Evolutionary conservation across 2,113 vertebrate species (phyloP), one percentile per base, ranked within the genome.

Genomic region (Sinocyclocheilus rhinocerous): DNA sequence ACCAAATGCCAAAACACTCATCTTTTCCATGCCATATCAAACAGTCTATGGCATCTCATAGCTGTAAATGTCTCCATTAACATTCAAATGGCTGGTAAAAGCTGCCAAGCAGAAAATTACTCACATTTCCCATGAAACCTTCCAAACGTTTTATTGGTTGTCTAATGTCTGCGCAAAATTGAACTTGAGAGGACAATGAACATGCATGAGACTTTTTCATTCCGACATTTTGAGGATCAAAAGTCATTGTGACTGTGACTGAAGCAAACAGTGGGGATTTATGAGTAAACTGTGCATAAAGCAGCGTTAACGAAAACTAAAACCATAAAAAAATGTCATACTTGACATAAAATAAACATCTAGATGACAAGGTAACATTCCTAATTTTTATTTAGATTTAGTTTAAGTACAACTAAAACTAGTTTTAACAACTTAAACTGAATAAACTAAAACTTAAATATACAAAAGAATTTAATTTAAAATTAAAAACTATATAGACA

Each of bases 51-150:
- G 61, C 61, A 8, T 22, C 42, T 70, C 81, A 33, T 6, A 24
- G 72, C 84, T 65, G 26, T 84, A 88, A 85, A 86, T 11, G 69
- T 70, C 52, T 76, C n/a, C 70, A 90, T 91, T 88, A 87, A 65
- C 83, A 65, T 83, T 81, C 77, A 89, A 90, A 87, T 78, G 73
- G 61, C 65, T 61, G 50, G 39, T 55, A 65, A 73, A 82, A 84
- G 50, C 85, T 63, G 63, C 67, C 48, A 45, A 87, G 85, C 80
- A 63, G 67, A 89, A 82, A 89, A 88, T 86, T 65, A 88, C 81
- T 75, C 85, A 73, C 81, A 65, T 78, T 88, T 65, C 85, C 76
- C 73, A 24, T 2, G 73, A 65, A 69, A 83, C 78, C 59, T 24
- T 57, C 10, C 8, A 33, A 29, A 45, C 2, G 79, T 55, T 87